These are phyloP conservation scores for Ptilodon capucinus DNA, from an alignment of 2,888 invertebrate species.

Conservation along the genomic window DNA sequence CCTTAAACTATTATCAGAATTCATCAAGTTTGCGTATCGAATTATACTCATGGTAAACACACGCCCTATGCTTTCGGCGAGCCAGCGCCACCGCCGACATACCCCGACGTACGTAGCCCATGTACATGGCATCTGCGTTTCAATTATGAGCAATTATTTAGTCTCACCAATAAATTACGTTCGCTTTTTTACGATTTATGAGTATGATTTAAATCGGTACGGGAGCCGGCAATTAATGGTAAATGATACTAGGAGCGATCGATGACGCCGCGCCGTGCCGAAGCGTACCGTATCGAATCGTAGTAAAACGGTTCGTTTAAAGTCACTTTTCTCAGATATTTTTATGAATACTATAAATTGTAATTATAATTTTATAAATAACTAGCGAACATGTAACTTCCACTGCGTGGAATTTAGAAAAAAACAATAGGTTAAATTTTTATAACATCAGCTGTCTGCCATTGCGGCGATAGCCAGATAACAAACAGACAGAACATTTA, in stretches of 20 bases:
- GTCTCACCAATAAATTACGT: slow-evolving; percentile 52
- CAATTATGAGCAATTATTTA: slow-evolving; percentile 63
- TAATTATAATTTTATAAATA: background rate
- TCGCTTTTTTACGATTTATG: slow-evolving; percentile 43
- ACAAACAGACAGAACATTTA: too few species aligned
- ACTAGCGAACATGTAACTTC: too few species aligned
- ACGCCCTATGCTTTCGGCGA: slow-evolving; percentile 44
- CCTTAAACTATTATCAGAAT: slow-evolving; percentile 17
- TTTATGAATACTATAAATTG: slow-evolving; percentile 7
- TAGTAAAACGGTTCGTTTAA: slow-evolving; percentile 8
- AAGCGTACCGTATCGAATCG: slow-evolving; percentile 12
- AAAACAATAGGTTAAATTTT: too few species aligned
- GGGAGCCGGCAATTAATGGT: slow-evolving; percentile 45
- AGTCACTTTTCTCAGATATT: background rate
- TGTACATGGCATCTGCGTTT: slow-evolving; percentile 45
- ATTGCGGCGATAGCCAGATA: too few species aligned
- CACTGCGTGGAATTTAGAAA: too few species aligned
- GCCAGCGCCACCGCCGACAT: slow-evolving; percentile 24
- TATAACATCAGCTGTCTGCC: too few species aligned
- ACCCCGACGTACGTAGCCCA: too few species aligned
- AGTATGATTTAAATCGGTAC: slow-evolving; percentile 49
- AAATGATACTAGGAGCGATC: slow-evolving; percentile 18
- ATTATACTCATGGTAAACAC: slow-evolving; percentile 27
- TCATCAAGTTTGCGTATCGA: slow-evolving; percentile 32
- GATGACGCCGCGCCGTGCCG: slow-evolving; percentile 3